Conservation (phyloP, 2,797 vertebrate species). For the Carcharodon carcharias region DNA sequence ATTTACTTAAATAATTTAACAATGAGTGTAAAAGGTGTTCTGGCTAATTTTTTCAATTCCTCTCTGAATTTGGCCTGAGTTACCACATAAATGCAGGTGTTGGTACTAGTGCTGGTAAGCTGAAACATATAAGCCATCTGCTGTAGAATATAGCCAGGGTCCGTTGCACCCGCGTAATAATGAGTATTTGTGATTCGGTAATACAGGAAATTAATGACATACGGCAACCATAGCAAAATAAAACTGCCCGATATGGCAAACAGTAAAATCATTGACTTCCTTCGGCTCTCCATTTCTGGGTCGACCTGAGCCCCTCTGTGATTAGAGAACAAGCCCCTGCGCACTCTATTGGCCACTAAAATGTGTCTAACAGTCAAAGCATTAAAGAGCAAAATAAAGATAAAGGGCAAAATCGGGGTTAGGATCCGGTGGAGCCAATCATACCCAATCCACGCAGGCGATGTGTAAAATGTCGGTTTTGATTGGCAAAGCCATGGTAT, state of each 20-base stretch:
- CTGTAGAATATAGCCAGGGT: not conserved
- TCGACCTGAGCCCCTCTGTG: not conserved
- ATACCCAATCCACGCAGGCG: not conserved
- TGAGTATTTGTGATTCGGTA: not conserved
- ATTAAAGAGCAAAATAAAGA: not conserved
- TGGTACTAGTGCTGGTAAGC: not conserved
- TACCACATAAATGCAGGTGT: not conserved
- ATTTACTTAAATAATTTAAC: not conserved
- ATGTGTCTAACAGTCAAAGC: not conserved
- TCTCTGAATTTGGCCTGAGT: not conserved
- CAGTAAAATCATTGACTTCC: not conserved
- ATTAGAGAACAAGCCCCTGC: not conserved
- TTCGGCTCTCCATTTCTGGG: not conserved
- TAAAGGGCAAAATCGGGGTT: not conserved
- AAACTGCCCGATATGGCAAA: not conserved
- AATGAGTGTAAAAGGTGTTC: not conserved
- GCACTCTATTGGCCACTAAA: not conserved
- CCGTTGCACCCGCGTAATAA: not conserved
- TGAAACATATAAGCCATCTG: not conserved
- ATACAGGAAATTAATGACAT: not conserved
- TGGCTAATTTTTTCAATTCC: not conserved
- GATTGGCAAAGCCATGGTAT: not conserved
- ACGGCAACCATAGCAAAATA: not conserved
- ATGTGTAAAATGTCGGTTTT: not conserved
- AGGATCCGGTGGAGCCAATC: constrained; percentile 14